Percentiles rank a stretch among this genome's conserved stretches.
Conservation (phyloP, 1,140 invertebrate genomes). For the Eufriesea mexicana region DNA sequence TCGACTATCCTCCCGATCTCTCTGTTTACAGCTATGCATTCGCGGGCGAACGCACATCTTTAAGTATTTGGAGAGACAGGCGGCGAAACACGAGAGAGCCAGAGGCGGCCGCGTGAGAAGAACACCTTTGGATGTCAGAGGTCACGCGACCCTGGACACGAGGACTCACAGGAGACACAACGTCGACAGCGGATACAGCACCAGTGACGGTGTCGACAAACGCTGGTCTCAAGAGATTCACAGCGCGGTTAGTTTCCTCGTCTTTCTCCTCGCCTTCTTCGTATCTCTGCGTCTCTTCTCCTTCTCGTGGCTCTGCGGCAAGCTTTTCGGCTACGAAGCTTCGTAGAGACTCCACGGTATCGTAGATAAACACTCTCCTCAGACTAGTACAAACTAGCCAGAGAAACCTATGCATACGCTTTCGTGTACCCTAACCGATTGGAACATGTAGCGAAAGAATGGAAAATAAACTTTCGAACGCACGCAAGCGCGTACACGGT, state of each 20-base stretch:
- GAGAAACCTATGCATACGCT: too few relatives aligned
- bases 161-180: conserved; percentile 85
- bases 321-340: not conserved
- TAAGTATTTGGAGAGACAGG: conserved; percentile 95
- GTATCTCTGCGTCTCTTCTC: conserved; percentile 35
- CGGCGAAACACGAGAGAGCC: conserved; percentile 86
- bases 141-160: conserved; percentile 82
- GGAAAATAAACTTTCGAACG: conserved; percentile 31
- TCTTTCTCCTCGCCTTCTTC: conserved; percentile 39
- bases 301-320: conserved; percentile 5
- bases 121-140: conserved; percentile 81
- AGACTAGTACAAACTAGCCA: not conserved
- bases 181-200: conserved; percentile 94
- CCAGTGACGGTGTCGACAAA: conserved; percentile 89
- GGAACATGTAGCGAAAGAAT: conserved; percentile 7
- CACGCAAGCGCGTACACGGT: conserved; percentile 28
- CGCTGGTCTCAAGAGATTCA: conserved; percentile 92
- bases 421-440: not conserved
- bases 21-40: conserved; percentile 89
- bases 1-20: not conserved
- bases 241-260: conserved; percentile 75
- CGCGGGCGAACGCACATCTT: conserved; percentile 96
- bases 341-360: not conserved
- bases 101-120: conserved; percentile 74
- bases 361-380: not conserved